A percentile compares a stretch with the other conserved stretches of the same genome.
Evolutionary conservation across 2,113 vertebrate genomes (phyloP).

Genomic region (Promerops cafer): DNA sequence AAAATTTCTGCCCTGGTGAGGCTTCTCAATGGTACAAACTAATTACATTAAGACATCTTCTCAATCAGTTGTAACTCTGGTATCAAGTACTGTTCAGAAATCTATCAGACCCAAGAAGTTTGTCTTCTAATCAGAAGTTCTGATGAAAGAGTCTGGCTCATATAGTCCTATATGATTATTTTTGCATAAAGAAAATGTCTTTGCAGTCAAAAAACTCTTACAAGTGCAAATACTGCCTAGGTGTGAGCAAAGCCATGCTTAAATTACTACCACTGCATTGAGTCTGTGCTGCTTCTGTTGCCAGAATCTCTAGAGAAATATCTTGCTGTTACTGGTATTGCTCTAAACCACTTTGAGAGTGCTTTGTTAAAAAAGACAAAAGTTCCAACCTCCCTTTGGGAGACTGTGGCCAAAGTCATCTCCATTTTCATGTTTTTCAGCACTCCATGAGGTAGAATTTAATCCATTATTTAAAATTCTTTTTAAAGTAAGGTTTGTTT

Average conservation of each 20-base stretch:
- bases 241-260: background rate
- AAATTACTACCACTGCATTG: background rate
- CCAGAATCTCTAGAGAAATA: background rate
- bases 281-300: background rate
- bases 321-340: background rate
- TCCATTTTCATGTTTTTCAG: background rate
- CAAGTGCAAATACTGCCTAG: background rate
- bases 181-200: background rate
- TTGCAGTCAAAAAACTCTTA: background rate
- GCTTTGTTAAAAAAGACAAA: conserved; percentile 16
- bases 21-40: background rate
- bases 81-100: background rate
- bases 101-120: background rate
- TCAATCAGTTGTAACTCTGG: background rate
- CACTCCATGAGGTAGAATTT: background rate
- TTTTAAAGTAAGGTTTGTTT: background rate
- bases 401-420: background rate
- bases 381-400: background rate
- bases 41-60: background rate
- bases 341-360: background rate
- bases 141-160: background rate
- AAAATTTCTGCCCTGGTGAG: background rate
- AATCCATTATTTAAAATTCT: background rate
- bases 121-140: background rate
- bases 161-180: background rate